These are phyloP conservation scores for Phoxinus phoxinus DNA, from an alignment of 2,113 vertebrate species.

Conservation along the genomic window DNA sequence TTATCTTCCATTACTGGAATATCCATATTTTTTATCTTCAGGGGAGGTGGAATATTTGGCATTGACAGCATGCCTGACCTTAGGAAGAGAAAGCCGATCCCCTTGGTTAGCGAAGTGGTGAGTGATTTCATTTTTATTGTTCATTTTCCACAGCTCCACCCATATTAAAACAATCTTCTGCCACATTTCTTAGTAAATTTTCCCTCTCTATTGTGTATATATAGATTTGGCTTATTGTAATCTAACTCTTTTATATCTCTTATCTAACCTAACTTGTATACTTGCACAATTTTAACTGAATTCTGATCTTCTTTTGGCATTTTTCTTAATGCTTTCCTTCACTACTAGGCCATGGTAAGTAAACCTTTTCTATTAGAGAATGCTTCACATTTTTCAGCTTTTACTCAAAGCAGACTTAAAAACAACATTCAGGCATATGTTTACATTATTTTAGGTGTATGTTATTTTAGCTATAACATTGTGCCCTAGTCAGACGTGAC, in stretches of 20 bases:
- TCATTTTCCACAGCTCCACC: conserved; percentile 51
- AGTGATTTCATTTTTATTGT: conserved; percentile 74
- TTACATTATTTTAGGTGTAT: neutral
- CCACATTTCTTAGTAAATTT: neutral
- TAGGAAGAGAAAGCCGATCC: conserved; percentile 89
- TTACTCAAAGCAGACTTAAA: neutral
- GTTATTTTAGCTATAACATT: neutral
- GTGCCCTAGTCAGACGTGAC: neutral
- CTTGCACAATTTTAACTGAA: neutral
- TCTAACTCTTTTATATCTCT: neutral
- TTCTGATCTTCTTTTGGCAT: neutral
- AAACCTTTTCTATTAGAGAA: conserved; percentile 20
- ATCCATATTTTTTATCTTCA: conserved; percentile 59
- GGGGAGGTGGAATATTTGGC: conserved; percentile 88
- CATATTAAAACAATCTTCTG: conserved; percentile 35
- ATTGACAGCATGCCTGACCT: conserved; percentile 98
- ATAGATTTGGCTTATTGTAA: neutral
- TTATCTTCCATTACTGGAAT: conserved; percentile 20
- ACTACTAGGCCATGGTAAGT: conserved; percentile 81
- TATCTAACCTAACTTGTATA: neutral
- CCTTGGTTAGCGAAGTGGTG: conserved; percentile 96
- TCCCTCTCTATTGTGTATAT: neutral
- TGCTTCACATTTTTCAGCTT: neutral
- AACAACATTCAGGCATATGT: too few species aligned
- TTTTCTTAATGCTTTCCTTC: conserved; percentile 15